Base-by-base conservation (phyloP, 2,888 invertebrate species). In the Pheosia gnoma region DNA sequence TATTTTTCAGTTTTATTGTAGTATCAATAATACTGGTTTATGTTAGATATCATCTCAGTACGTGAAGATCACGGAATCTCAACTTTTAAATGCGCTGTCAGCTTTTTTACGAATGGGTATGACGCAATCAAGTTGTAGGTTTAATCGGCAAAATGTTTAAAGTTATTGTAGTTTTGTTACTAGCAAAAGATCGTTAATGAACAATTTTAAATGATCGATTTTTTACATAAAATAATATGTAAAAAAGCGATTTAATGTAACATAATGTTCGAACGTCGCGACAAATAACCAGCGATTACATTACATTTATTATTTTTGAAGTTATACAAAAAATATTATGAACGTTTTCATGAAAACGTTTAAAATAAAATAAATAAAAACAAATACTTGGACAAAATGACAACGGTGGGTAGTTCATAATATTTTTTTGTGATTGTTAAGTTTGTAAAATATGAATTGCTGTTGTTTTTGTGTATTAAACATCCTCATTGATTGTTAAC, bases 401-500 rank as follows among this genome's bases (percentile, higher is more conserved):
- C 6, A 25, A 25, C 5, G 8, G 51, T 25, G 51, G 4, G 43
- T 52, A 59, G 51, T 43, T 70, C 63, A 57, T 62, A 72, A 69
- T 68, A 61, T 67, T 68, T 65, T 70, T 49, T 60, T 59, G 63
- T 68, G 65, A 75, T 89, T 91, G 93, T 93, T 93, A 89, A 91
- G 93, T 93, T 93, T 91, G 89, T 86, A 82, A 77, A 68, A 81
- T 5, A 83, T 92, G 58, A 81, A 86, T 93, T 93, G 93, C 93
- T 87, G 91, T 93, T 93, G 84, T 83, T 90, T 93, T 90, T 60
- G 60, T 57, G 55, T 77, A 85, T 91, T 93, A 91, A 80, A 85
- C 93, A 93, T 93, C 93, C 90, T 93, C 72, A 91, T 92, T 93
- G 77, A 85, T 74, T 87, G 92, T 93, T 93, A 81, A 84, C 83